Conservation (phyloP, 2,888 invertebrate species). For the Amblyteles armatorius region DNA sequence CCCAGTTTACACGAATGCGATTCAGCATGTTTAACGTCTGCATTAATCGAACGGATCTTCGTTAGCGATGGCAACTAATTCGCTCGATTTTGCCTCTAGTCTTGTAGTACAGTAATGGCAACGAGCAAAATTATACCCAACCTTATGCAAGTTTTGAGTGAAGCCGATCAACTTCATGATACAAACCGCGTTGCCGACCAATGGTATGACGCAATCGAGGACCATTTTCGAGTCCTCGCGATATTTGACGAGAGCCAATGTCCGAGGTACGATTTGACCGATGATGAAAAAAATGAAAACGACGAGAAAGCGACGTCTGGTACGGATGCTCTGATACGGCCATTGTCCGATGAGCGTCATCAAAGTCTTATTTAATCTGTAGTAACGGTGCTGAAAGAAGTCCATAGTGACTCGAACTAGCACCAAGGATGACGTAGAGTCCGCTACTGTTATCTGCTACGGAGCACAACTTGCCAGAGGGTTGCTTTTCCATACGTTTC, state of each 20-base stretch:
- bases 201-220: constrained; percentile 30
- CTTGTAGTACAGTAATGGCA: not conserved
- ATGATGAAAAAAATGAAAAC: not conserved
- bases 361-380: too few relatives aligned
- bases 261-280: constrained; percentile 16
- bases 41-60: too few relatives aligned
- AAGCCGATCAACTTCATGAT: constrained; percentile 21
- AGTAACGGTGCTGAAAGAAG: not conserved
- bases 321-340: too few relatives aligned
- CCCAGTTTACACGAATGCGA: not conserved
- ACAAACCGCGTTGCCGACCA: not conserved
- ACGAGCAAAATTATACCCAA: not conserved
- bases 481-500: not conserved
- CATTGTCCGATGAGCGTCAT: too few relatives aligned
- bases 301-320: not conserved
- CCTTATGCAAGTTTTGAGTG: constrained; percentile 29
- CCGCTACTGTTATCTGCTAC: too few relatives aligned
- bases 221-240: constrained; percentile 28
- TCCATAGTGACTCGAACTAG: constrained; percentile 32
- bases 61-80: not conserved
- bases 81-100: not conserved
- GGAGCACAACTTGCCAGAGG: not conserved
- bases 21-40: not conserved
- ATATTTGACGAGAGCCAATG: constrained; percentile 23
- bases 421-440: not conserved